Percentiles rank a stretch among this genome's conserved stretches.
Conservation (phyloP, 2,113 vertebrate species). For the Cyprinus carpio region DNA sequence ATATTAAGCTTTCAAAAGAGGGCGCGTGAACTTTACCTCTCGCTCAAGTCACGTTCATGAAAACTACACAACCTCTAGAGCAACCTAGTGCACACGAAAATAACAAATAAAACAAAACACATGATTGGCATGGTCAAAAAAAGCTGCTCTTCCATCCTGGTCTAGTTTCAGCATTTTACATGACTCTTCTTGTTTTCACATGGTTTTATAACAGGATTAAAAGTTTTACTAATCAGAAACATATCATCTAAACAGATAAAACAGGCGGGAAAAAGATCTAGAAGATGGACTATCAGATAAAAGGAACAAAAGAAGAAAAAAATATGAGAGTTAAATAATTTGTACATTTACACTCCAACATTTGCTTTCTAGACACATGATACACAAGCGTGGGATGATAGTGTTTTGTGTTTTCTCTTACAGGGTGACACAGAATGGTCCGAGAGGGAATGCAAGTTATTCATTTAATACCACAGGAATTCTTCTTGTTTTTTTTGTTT, state of each 20-base stretch:
- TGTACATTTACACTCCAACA: slow-evolving; percentile 91
- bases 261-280: slow-evolving; percentile 74
- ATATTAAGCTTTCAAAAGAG: slow-evolving; percentile 33
- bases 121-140: slow-evolving; percentile 76
- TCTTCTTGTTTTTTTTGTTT: slow-evolving; percentile 70
- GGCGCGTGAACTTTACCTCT: slow-evolving; percentile 22
- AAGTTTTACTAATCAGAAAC: slow-evolving; percentile 77
- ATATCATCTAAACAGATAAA: slow-evolving; percentile 86
- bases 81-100: slow-evolving; percentile 65
- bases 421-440: slow-evolving; percentile 91
- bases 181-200: slow-evolving; percentile 66
- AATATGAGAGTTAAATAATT: slow-evolving; percentile 81
- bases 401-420: slow-evolving; percentile 83
- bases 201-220: slow-evolving; percentile 80
- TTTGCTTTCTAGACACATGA: slow-evolving; percentile 85
- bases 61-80: slow-evolving; percentile 37
- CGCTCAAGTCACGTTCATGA: slow-evolving; percentile 35
- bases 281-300: slow-evolving; percentile 72
- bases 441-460: slow-evolving; percentile 94
- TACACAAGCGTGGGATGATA: slow-evolving; percentile 87
- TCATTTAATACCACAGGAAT: slow-evolving; percentile 89
- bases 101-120: slow-evolving; percentile 76
- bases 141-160: slow-evolving; percentile 83
- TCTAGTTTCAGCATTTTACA: slow-evolving; percentile 73
- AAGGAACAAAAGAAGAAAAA: slow-evolving; percentile 64